Percentiles rank a stretch among this genome's conserved stretches.
Evolutionary conservation across 2,888 invertebrate species (phyloP).

Genomic region (Nebria salina): DNA sequence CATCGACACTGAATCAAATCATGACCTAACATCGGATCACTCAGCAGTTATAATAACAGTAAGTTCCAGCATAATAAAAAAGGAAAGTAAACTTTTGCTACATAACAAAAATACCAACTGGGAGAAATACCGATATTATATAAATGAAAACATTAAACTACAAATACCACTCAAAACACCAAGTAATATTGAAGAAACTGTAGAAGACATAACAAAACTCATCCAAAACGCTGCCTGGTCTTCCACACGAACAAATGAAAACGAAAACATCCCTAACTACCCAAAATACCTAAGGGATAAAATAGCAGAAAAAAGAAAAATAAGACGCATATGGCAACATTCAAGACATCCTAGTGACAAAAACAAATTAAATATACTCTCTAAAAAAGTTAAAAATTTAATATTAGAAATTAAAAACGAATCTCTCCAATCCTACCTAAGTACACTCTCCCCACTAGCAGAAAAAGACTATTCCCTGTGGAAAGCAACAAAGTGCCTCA

Average conservation of each 20-base stretch:
- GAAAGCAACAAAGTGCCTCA: too few relatives aligned
- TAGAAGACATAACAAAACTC: neutral
- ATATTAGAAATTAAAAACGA: too few relatives aligned
- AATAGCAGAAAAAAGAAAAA: slow-evolving; percentile 44
- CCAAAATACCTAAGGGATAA: slow-evolving; percentile 6
- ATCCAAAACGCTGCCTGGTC: neutral
- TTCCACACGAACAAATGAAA: slow-evolving; percentile 15
- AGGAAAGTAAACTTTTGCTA: slow-evolving; percentile 26
- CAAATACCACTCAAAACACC: slow-evolving; percentile 27
- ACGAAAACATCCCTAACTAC: neutral
- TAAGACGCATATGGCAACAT: slow-evolving; percentile 48
- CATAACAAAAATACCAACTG: slow-evolving; percentile 26
- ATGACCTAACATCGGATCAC: slow-evolving; percentile 52
- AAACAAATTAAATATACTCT: too few relatives aligned
- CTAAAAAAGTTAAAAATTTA: too few relatives aligned
- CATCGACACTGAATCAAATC: too few relatives aligned
- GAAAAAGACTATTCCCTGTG: slow-evolving; percentile 31
- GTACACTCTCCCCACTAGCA: too few relatives aligned
- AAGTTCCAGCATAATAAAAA: slow-evolving; percentile 35
- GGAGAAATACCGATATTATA: neutral
- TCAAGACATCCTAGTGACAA: too few relatives aligned
- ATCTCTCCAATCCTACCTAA: too few relatives aligned
- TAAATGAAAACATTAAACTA: slow-evolving; percentile 6
- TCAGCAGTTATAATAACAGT: slow-evolving; percentile 48
- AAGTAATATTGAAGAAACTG: neutral